Percentiles rank a stretch among this genome's conserved stretches.
Evolutionary conservation across 23 tunicate species (phyloP).

Genomic region (Phallusia fumigata): DNA sequence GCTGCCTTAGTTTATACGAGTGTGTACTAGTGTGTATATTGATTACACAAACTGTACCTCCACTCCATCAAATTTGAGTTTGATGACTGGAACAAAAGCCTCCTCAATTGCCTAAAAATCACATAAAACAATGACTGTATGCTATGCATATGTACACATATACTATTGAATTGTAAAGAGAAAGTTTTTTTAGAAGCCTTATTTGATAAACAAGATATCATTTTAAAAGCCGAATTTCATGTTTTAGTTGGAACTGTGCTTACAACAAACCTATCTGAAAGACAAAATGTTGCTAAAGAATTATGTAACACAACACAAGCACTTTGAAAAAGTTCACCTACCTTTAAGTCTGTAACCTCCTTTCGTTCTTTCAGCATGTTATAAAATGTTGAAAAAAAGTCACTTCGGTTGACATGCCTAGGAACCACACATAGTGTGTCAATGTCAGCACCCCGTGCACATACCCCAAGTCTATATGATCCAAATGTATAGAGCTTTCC

Average conservation of each 20-base stretch:
- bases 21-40: background rate
- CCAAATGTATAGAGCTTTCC: slow-evolving; percentile 97
- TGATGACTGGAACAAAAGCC: slow-evolving; percentile 93
- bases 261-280: too few relatives aligned
- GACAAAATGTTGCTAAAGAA: too few relatives aligned
- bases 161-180: too few relatives aligned
- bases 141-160: too few relatives aligned
- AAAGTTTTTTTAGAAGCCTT: too few relatives aligned
- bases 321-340: slow-evolving; percentile 9
- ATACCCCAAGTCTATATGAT: slow-evolving; percentile 91
- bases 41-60: slow-evolving; percentile 46
- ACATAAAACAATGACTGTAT: background rate
- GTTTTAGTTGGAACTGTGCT: too few relatives aligned
- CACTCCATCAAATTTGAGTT: slow-evolving; percentile 75
- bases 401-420: slow-evolving; percentile 77
- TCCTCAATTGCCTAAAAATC: slow-evolving; percentile 74
- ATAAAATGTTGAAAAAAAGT: slow-evolving; percentile 69
- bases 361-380: slow-evolving; percentile 68
- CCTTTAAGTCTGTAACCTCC: slow-evolving; percentile 71
- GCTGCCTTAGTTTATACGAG: background rate
- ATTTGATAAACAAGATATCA: too few relatives aligned
- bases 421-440: slow-evolving; percentile 93
- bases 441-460: slow-evolving; percentile 93
- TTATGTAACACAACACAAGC: too few relatives aligned
- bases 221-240: too few relatives aligned